Evolutionary conservation across 2,888 invertebrate species (phyloP).

Genomic region (Lamproptera curius): DNA sequence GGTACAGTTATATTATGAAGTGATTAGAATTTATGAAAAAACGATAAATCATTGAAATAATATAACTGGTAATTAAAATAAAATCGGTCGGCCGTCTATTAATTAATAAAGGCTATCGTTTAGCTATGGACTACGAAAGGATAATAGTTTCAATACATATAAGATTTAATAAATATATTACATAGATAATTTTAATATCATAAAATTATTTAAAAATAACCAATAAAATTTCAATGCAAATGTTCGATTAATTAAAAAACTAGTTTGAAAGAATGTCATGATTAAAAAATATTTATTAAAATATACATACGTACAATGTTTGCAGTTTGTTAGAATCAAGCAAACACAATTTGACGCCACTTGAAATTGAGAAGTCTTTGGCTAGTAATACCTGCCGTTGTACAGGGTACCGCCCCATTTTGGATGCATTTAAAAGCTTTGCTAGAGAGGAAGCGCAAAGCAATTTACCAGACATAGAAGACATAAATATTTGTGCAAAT

Average conservation of each 20-base stretch:
- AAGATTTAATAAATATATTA: not conserved
- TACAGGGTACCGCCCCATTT: constrained; percentile 86
- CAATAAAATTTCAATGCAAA: not conserved
- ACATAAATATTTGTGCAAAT: constrained; percentile 38
- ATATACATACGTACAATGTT: not conserved
- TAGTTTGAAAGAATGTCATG: not conserved
- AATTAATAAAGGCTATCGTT: too few relatives aligned
- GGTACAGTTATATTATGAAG: too few relatives aligned
- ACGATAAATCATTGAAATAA: too few relatives aligned
- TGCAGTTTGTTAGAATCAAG: constrained; percentile 41
- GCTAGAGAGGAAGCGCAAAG: constrained; percentile 72
- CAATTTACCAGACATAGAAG: constrained; percentile 66
- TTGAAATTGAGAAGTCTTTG: constrained; percentile 83
- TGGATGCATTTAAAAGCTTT: constrained; percentile 86
- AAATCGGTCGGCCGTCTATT: too few relatives aligned
- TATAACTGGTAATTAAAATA: too few relatives aligned
- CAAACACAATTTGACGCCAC: constrained; percentile 65
- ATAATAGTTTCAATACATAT: not conserved
- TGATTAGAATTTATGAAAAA: too few relatives aligned
- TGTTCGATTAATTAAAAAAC: not conserved
- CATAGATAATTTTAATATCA: not conserved
- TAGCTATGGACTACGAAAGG: not conserved
- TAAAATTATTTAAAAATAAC: not conserved
- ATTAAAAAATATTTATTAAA: not conserved
- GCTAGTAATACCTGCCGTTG: constrained; percentile 87